A percentile compares a stretch with the other conserved stretches of the same genome.
Conservation (phyloP, 2,113 vertebrate species). For the Xenopus borealis region DNA sequence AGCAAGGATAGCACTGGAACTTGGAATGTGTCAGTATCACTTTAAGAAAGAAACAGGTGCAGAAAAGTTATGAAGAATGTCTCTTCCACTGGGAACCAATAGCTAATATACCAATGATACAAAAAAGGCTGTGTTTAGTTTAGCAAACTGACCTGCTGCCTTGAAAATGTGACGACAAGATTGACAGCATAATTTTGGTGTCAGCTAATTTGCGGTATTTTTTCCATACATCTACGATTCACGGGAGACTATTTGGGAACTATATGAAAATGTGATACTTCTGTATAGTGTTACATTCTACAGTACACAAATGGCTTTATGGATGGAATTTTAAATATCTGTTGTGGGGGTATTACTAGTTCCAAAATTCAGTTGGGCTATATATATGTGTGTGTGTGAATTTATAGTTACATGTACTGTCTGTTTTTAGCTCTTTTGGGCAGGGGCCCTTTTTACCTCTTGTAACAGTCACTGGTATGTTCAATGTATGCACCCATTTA, state of each 20-base stretch:
- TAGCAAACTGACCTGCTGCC: neutral
- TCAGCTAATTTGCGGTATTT: constrained; percentile 35
- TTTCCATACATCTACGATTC: constrained; percentile 12
- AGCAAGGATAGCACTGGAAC: too few relatives aligned
- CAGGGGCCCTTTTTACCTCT: too few relatives aligned
- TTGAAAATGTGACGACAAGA: constrained; percentile 15
- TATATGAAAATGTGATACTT: constrained; percentile 5
- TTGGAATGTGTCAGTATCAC: too few relatives aligned
- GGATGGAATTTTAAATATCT: too few relatives aligned
- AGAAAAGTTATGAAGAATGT: neutral
- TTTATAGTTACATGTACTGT: too few relatives aligned
- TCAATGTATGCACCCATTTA: too few relatives aligned
- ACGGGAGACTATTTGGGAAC: constrained; percentile 26
- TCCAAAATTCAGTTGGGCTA: too few relatives aligned
- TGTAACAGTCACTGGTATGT: too few relatives aligned
- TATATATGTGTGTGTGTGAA: too few relatives aligned
- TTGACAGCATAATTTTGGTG: neutral
- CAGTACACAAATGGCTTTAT: neutral
- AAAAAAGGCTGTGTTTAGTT: constrained; percentile 5
- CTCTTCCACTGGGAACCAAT: neutral
- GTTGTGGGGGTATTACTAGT: too few relatives aligned
- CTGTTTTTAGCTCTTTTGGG: too few relatives aligned
- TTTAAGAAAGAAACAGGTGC: too few relatives aligned
- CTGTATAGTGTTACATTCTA: neutral
- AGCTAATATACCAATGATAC: constrained; percentile 11